Conservation (phyloP, 2,888 invertebrate species). For the Zygaena filipendulae region DNA sequence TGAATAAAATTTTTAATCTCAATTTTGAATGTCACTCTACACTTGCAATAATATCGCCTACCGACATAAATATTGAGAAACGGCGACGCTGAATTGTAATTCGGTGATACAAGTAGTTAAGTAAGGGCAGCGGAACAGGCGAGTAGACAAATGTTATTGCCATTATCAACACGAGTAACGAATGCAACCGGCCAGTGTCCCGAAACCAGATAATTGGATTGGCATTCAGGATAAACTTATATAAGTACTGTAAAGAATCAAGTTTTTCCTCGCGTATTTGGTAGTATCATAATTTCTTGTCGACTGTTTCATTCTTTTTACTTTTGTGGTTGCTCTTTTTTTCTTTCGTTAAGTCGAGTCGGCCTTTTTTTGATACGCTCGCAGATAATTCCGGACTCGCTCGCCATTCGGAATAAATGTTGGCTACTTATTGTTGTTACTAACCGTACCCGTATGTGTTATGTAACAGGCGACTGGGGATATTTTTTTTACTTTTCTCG, state of each 20-base stretch:
- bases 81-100: no score
- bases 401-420: conserved; percentile 38
- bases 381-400: conserved; percentile 40
- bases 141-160: conserved; percentile 27
- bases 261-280: conserved; percentile 55
- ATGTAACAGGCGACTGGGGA: conserved; percentile 22
- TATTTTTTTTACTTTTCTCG: conserved; percentile 23
- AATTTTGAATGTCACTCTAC: no score
- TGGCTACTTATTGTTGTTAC: conserved; percentile 29
- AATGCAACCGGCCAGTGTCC: conserved; percentile 19
- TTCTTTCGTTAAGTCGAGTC: conserved; percentile 26
- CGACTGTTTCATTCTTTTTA: conserved; percentile 23
- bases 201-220: conserved; percentile 28
- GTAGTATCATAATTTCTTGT: conserved; percentile 64
- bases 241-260: conserved; percentile 30
- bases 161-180: conserved; percentile 15
- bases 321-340: conserved; percentile 22
- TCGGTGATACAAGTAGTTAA: no score
- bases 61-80: no score
- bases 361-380: conserved; percentile 47
- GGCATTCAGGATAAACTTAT: conserved; percentile 24
- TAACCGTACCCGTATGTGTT: conserved; percentile 27
- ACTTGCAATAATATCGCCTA: no score
- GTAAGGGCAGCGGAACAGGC: conserved; percentile 9
- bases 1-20: no score